Conservation (phyloP, 2,797 vertebrate genomes). For the Triplophysa yarkandensis region DNA sequence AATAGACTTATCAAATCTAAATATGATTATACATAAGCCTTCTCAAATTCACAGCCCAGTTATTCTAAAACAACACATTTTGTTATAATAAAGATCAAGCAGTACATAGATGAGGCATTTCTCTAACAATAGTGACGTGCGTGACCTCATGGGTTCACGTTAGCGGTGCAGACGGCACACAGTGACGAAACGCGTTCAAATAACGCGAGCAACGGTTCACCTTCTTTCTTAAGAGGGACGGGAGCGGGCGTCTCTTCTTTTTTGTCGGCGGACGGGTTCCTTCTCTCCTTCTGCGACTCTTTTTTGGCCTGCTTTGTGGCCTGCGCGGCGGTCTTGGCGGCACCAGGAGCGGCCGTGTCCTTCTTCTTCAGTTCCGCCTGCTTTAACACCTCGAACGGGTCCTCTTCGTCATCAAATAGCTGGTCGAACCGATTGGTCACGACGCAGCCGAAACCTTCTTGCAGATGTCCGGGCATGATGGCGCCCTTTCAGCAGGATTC, state of each 20-base stretch:
- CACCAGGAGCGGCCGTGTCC: constrained; percentile 84
- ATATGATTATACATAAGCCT: no score
- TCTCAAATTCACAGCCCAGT: no score
- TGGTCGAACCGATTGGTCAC: constrained; percentile 98
- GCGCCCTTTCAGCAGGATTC: constrained; percentile 95
- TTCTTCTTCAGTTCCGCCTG: constrained; percentile 89
- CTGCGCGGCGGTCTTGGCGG: constrained; percentile 85
- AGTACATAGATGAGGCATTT: no score
- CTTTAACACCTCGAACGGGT: constrained; percentile 93
- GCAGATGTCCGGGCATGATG: constrained; percentile 99
- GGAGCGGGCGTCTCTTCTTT: constrained; percentile 86
- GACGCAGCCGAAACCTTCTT: constrained; percentile 97
- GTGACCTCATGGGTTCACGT: constrained; percentile 69
- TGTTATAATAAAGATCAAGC: no score
- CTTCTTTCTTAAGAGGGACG: constrained; percentile 91
- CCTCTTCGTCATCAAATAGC: constrained; percentile 96
- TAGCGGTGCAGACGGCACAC: constrained; percentile 40
- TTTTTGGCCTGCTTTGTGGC: constrained; percentile 88
- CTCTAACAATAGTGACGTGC: constrained; percentile 59
- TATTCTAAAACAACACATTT: no score
- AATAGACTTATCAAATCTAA: no score
- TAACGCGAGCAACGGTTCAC: constrained; percentile 67
- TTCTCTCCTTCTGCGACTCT: constrained; percentile 94
- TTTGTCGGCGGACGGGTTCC: constrained; percentile 80
- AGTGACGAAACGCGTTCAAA: background rate